phyloP scores from a whole-genome alignment of 1,140 invertebrate genomes.

The Cecropterus lyciades region DNA sequence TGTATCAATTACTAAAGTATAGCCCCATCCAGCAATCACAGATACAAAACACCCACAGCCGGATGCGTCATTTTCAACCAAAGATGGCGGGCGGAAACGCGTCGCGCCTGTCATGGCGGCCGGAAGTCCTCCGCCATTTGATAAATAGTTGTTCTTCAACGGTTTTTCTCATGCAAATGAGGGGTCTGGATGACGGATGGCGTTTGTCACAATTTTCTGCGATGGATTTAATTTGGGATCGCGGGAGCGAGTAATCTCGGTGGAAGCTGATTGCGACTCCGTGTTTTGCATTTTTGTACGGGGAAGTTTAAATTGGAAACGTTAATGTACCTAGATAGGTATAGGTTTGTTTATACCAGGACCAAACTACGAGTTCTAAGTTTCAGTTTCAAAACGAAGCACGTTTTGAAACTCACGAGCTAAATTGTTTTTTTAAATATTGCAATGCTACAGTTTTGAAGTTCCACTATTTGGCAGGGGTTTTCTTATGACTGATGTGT shows the following conservation, averaged over 20 bases:
- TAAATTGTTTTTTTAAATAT: too few species aligned
- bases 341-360: neutral
- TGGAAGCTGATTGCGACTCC: conserved; percentile 52
- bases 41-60: conserved; percentile 38
- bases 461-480: too few species aligned
- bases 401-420: too few species aligned
- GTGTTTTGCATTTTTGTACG: conserved; percentile 43
- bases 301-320: conserved; percentile 32
- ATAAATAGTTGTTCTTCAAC: conserved; percentile 82
- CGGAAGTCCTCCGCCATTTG: conserved; percentile 79
- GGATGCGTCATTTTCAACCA: conserved; percentile 57
- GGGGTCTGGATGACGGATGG: conserved; percentile 74
- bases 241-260: conserved; percentile 69
- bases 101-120: conserved; percentile 70
- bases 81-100: conserved; percentile 73
- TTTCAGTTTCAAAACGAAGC: too few species aligned
- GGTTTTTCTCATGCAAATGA: conserved; percentile 84
- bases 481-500: too few species aligned
- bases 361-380: neutral
- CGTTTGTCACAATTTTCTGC: conserved; percentile 78
- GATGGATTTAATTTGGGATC: conserved; percentile 77
- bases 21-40: conserved; percentile 47
- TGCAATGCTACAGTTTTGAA: too few species aligned
- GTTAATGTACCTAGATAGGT: too few species aligned
- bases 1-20: neutral